Conservation (phyloP, 1,140 invertebrate genomes). For the Popillia japonica region DNA sequence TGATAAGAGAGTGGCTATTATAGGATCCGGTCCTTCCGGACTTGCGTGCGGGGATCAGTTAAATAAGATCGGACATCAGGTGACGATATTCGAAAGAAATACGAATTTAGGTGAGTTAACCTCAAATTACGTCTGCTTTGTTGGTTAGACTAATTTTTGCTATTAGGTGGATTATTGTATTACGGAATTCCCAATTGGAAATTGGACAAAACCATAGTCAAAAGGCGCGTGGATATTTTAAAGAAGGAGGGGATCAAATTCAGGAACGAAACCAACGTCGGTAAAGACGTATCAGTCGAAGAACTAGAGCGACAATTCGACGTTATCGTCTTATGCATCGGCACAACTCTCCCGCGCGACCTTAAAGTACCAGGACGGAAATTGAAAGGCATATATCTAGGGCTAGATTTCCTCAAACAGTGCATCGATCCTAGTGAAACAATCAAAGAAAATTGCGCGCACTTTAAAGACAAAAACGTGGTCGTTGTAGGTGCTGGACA, state of each 20-base stretch:
- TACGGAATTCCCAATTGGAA: constrained; percentile 99
- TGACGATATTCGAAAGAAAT: constrained; percentile 96
- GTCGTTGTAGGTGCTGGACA: constrained; percentile 98
- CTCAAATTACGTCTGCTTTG: too few relatives aligned
- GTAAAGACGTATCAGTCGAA: constrained; percentile 85
- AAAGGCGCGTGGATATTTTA: constrained; percentile 87
- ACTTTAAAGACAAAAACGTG: constrained; percentile 93
- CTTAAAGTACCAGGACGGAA: constrained; percentile 71
- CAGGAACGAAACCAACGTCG: constrained; percentile 88
- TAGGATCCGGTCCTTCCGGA: constrained; percentile 95
- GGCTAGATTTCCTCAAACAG: constrained; percentile 95
- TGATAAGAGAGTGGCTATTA: constrained; percentile 87
- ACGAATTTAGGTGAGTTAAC: constrained; percentile 79
- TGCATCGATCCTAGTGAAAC: constrained; percentile 97
- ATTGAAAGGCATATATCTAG: constrained; percentile 88
- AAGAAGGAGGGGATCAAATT: constrained; percentile 91
- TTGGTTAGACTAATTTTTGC: too few relatives aligned
- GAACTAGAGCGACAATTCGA: constrained; percentile 75
- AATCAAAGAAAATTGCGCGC: constrained; percentile 63
- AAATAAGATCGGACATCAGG: constrained; percentile 81
- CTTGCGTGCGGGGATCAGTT: constrained; percentile 95
- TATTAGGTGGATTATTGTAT: constrained; percentile 82
- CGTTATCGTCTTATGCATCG: constrained; percentile 88
- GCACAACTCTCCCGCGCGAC: constrained; percentile 96
- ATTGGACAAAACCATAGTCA: constrained; percentile 90